Percentiles rank a stretch among this genome's conserved stretches.
Evolutionary conservation across 1,140 invertebrate species (phyloP).

Genomic region (Drosophila pachea): DNA sequence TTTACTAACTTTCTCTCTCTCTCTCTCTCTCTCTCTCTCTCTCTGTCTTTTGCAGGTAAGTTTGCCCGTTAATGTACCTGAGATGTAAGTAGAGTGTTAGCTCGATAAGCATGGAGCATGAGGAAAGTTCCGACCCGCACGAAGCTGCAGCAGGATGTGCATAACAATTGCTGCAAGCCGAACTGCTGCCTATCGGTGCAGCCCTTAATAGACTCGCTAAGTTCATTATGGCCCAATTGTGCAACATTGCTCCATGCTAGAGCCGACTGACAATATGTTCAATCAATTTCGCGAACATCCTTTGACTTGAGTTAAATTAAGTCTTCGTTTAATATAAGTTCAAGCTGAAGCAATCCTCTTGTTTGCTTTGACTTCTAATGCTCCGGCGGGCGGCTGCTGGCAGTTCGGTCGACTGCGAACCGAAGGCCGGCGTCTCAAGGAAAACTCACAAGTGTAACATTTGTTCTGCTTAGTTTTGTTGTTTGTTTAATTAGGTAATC

Average conservation of each 20-base stretch:
- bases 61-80: neutral
- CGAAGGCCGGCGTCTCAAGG: slow-evolving; percentile 1
- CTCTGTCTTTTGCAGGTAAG: slow-evolving; percentile 35
- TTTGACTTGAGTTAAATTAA: neutral
- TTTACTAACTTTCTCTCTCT: neutral
- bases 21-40: neutral
- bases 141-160: neutral
- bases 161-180: slow-evolving; percentile 13
- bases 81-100: neutral
- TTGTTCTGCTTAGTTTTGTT: slow-evolving; percentile 20
- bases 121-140: no score
- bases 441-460: slow-evolving; percentile 38
- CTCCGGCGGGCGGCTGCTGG: neutral
- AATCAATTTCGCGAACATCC: slow-evolving; percentile 56
- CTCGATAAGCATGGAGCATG: slow-evolving; percentile 5
- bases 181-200: neutral
- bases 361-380: neutral
- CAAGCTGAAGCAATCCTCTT: slow-evolving; percentile 1
- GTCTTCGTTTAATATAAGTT: neutral
- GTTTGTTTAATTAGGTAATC: slow-evolving; percentile 52
- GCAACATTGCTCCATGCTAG: neutral
- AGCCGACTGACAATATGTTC: slow-evolving; percentile 35
- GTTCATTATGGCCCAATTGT: slow-evolving; percentile 18
- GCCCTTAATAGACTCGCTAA: neutral
- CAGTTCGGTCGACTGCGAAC: no score